phyloP scores from a whole-genome alignment of 2,888 invertebrate genomes.

The Patella caerulea region DNA sequence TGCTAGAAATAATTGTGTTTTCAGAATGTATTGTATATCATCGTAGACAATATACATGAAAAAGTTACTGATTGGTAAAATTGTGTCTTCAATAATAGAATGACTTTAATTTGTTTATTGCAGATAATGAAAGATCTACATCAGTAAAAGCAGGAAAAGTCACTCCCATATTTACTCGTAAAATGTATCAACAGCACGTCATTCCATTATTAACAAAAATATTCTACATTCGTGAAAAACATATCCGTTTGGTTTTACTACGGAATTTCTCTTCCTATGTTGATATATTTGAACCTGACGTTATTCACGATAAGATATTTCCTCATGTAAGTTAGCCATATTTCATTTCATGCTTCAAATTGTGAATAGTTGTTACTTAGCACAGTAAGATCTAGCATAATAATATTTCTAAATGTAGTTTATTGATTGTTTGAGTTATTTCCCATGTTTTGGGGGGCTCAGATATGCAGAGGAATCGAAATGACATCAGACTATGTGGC shows the following conservation, averaged over 20 bases:
- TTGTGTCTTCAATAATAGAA: neutral
- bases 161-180: constrained; percentile 43
- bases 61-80: too few relatives aligned
- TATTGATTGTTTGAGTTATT: too few relatives aligned
- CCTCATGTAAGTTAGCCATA: constrained; percentile 79
- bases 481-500: too few relatives aligned
- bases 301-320: constrained; percentile 83
- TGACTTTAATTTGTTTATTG: constrained; percentile 3
- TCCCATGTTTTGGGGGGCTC: too few relatives aligned
- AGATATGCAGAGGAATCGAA: too few relatives aligned
- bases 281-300: constrained; percentile 81
- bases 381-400: too few relatives aligned
- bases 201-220: constrained; percentile 78
- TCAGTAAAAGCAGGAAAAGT: constrained; percentile 19
- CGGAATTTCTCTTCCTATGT: constrained; percentile 85
- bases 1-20: too few relatives aligned
- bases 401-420: too few relatives aligned
- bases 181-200: constrained; percentile 73
- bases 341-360: neutral
- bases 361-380: too few relatives aligned
- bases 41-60: too few relatives aligned
- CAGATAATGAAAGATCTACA: constrained; percentile 26
- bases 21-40: too few relatives aligned
- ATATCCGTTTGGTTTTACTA: constrained; percentile 84
- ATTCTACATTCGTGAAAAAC: constrained; percentile 88